Conservation (phyloP, 2,113 vertebrate species). For the Clinocottus analis region DNA sequence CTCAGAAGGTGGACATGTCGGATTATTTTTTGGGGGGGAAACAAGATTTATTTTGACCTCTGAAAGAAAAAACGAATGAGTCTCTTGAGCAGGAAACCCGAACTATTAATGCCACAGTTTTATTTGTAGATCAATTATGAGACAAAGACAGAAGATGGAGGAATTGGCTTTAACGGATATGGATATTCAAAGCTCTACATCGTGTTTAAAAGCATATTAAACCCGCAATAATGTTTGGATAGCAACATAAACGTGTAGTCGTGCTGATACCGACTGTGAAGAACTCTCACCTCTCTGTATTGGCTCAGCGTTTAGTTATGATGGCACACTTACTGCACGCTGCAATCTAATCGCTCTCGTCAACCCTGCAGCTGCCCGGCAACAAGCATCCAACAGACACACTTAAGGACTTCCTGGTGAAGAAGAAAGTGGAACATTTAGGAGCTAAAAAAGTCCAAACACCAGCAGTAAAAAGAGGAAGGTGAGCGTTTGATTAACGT, state of each 20-base stretch:
- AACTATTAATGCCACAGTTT: neutral
- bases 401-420: neutral
- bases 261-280: neutral
- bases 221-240: neutral
- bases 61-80: neutral
- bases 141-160: neutral
- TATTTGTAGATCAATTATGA: neutral
- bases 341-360: neutral
- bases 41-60: neutral
- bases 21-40: slow-evolving; percentile 1
- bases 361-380: neutral
- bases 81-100: neutral
- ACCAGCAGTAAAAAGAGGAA: neutral
- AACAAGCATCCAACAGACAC: neutral
- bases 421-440: neutral
- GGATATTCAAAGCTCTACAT: neutral
- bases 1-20: neutral
- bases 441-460: neutral
- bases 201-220: neutral
- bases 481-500: neutral
- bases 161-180: too few relatives aligned
- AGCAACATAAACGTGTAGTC: neutral
- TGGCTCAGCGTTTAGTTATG: too few relatives aligned
- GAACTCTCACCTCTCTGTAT: neutral
- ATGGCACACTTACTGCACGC: neutral